phyloP scores from a whole-genome alignment of 1,140 invertebrate species.

The Trichomalopsis sarcophagae region DNA sequence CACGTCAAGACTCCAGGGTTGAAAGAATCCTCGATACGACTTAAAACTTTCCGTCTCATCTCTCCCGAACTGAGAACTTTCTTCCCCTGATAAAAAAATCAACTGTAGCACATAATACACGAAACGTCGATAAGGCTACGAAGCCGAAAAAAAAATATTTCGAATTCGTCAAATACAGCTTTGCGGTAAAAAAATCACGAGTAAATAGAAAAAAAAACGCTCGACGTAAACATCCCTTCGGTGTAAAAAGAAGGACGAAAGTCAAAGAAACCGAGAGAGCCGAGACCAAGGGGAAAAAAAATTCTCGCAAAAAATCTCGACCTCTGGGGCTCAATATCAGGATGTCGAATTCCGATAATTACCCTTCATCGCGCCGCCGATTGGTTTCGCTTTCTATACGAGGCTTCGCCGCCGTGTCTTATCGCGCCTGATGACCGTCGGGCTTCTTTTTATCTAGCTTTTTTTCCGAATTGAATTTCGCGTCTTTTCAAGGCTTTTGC shows the following conservation, averaged over 20 bases:
- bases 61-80: not conserved
- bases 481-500: not conserved
- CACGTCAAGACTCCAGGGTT: not conserved
- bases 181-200: too few species aligned
- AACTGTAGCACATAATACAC: too few species aligned
- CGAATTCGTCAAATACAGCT: too few species aligned
- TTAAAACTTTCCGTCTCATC: not conserved
- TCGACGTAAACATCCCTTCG: too few species aligned
- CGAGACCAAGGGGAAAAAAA: not conserved
- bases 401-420: not conserved
- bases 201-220: too few species aligned
- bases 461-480: slow-evolving; percentile 1
- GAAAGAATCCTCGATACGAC: not conserved
- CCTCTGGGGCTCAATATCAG: too few species aligned
- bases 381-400: not conserved
- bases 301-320: not conserved
- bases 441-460: not conserved
- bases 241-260: not conserved
- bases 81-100: too few species aligned
- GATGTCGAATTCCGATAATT: slow-evolving; percentile 18
- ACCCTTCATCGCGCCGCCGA: not conserved
- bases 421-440: not conserved
- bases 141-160: too few species aligned
- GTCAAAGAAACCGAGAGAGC: not conserved
- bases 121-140: too few species aligned